phyloP scores from a whole-genome alignment of 2,113 vertebrate genomes.

The Centrocercus urophasianus region DNA sequence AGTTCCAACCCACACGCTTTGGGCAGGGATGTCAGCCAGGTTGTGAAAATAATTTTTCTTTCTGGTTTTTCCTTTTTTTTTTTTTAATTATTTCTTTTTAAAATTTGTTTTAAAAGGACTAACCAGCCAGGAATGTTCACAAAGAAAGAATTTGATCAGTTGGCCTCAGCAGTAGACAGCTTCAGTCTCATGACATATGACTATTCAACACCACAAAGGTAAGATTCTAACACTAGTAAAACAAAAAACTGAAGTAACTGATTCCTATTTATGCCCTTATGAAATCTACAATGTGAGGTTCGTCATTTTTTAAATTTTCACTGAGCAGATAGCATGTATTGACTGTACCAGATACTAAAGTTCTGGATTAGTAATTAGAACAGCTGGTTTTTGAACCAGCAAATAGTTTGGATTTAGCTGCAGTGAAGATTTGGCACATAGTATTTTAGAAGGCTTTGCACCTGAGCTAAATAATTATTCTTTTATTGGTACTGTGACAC shows the following conservation, averaged over 20 bases:
- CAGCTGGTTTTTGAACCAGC: not conserved
- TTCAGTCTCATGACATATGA: constrained; percentile 99
- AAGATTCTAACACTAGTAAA: constrained; percentile 43
- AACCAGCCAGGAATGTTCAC: constrained; percentile 90
- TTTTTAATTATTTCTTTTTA: not conserved
- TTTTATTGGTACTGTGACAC: not conserved
- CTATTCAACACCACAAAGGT: constrained; percentile 88
- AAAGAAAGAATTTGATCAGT: constrained; percentile 87
- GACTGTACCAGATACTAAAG: not conserved
- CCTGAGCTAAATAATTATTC: not conserved
- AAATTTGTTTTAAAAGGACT: constrained; percentile 72
- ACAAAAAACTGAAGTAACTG: not conserved
- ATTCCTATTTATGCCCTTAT: not conserved
- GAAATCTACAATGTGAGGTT: not conserved
- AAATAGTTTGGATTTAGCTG: not conserved
- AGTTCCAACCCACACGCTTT: not conserved
- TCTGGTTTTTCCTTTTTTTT: not conserved
- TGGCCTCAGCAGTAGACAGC: constrained; percentile 87
- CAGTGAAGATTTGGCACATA: not conserved
- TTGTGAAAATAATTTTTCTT: constrained; percentile 1
- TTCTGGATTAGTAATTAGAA: not conserved
- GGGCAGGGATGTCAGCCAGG: not conserved
- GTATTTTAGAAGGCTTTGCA: not conserved
- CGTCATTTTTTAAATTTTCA: not conserved
- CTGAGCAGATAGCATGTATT: not conserved